These are phyloP conservation scores for Leucoraja erinaceus DNA, from an alignment of 2,113 vertebrate species.

Conservation along the genomic window DNA sequence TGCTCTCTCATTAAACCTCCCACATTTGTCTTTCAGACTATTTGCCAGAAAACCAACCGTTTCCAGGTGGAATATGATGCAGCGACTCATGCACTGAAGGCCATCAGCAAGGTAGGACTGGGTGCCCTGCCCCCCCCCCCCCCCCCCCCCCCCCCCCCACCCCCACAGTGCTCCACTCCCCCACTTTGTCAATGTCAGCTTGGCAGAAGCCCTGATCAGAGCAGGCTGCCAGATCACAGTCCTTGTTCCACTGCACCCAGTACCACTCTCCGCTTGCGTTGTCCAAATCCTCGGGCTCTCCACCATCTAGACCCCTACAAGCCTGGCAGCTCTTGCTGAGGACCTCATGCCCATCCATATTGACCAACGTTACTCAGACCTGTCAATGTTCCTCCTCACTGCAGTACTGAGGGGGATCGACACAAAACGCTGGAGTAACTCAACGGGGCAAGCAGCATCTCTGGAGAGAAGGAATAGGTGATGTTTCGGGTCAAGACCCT, in stretches of 20 bases:
- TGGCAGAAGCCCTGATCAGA: too few relatives aligned
- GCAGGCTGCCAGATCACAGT: too few relatives aligned
- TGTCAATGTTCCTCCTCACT: neutral
- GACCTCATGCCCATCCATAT: neutral
- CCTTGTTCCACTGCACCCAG: neutral
- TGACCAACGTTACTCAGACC: neutral
- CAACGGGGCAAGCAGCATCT: too few relatives aligned
- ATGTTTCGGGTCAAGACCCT: too few relatives aligned
- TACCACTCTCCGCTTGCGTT: too few relatives aligned
- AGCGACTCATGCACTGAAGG: slow-evolving; percentile 71
- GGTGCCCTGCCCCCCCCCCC: neutral
- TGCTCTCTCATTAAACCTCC: neutral
- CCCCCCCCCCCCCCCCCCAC: too few relatives aligned
- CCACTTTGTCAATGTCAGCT: too few relatives aligned
- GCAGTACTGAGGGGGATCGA: neutral
- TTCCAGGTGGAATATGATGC: slow-evolving; percentile 59
- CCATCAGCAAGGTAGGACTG: slow-evolving; percentile 80
- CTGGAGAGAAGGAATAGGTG: too few relatives aligned
- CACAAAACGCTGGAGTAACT: too few relatives aligned
- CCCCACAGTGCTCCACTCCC: neutral
- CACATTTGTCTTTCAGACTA: slow-evolving; percentile 60
- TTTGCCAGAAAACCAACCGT: slow-evolving; percentile 75
- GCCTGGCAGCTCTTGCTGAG: neutral
- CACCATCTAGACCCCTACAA: neutral
- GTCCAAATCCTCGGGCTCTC: too few relatives aligned